Conservation (phyloP, 2,113 vertebrate genomes). For the Cheilinus undulatus region DNA sequence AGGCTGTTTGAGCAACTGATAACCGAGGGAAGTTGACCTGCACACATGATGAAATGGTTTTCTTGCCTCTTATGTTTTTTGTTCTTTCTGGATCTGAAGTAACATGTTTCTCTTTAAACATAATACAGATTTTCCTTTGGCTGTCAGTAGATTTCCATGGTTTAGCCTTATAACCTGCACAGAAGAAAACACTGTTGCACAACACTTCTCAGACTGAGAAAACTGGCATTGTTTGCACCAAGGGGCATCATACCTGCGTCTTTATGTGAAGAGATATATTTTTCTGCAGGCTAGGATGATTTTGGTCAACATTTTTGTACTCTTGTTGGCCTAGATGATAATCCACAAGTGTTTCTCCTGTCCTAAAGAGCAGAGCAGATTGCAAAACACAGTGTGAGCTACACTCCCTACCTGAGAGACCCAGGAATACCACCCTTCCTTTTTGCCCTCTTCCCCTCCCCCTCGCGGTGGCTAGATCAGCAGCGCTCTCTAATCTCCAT, state of each 20-base stretch:
- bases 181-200: conserved; percentile 61
- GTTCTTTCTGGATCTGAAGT: conserved; percentile 31
- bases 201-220: conserved; percentile 51
- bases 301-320: conserved; percentile 10
- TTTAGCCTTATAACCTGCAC: conserved; percentile 51
- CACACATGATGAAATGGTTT: conserved; percentile 40
- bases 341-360: conserved; percentile 10
- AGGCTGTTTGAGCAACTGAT: conserved; percentile 77
- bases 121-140: conserved; percentile 3
- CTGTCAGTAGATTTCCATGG: conserved; percentile 50
- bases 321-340: conserved; percentile 20
- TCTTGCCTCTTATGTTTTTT: conserved; percentile 25
- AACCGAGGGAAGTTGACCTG: conserved; percentile 65
- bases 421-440: conserved; percentile 59
- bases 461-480: conserved; percentile 63
- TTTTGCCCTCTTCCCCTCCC: conserved; percentile 24
- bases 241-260: neutral
- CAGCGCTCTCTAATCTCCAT: conserved; percentile 79
- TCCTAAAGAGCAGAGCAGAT: conserved; percentile 22
- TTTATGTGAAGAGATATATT: conserved; percentile 22
- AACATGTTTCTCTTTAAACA: conserved; percentile 27
- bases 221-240: conserved; percentile 45
- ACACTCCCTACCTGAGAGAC: conserved; percentile 37
- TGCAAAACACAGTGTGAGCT: conserved; percentile 54
- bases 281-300: neutral